Conservation (phyloP, 2,797 vertebrate species). For the Acipenser oxyrinchus region DNA sequence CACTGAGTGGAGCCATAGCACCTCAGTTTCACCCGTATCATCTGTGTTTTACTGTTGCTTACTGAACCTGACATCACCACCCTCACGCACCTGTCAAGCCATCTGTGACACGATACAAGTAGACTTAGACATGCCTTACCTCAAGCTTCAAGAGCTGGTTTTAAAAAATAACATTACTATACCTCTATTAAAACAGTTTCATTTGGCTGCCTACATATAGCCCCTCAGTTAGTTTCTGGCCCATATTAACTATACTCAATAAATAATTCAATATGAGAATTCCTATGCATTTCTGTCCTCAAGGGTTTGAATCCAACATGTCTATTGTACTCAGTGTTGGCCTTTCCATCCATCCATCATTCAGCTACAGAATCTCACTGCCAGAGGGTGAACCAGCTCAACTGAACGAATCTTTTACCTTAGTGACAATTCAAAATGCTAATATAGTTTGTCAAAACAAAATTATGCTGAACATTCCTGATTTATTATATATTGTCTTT, state of each 20-base stretch:
- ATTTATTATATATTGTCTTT: too few relatives aligned
- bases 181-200: slow-evolving; percentile 1
- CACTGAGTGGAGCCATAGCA: too few relatives aligned
- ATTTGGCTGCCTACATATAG: background rate
- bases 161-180: background rate
- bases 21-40: too few relatives aligned
- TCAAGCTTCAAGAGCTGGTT: background rate
- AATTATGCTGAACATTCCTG: too few relatives aligned
- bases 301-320: background rate
- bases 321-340: background rate
- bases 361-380: background rate
- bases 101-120: too few relatives aligned
- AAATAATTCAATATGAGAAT: slow-evolving; percentile 1
- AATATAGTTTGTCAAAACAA: too few relatives aligned
- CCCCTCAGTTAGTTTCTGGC: background rate
- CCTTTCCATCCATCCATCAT: background rate
- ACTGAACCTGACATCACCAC: too few relatives aligned
- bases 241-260: background rate
- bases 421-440: background rate
- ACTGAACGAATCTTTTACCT: background rate
- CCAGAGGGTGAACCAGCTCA: background rate
- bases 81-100: too few relatives aligned
- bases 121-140: too few relatives aligned
- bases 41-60: too few relatives aligned
- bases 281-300: slow-evolving; percentile 3